Base-by-base conservation (phyloP, 2,113 vertebrate genomes). In the Ophthalmolycus amberensis region DNA sequence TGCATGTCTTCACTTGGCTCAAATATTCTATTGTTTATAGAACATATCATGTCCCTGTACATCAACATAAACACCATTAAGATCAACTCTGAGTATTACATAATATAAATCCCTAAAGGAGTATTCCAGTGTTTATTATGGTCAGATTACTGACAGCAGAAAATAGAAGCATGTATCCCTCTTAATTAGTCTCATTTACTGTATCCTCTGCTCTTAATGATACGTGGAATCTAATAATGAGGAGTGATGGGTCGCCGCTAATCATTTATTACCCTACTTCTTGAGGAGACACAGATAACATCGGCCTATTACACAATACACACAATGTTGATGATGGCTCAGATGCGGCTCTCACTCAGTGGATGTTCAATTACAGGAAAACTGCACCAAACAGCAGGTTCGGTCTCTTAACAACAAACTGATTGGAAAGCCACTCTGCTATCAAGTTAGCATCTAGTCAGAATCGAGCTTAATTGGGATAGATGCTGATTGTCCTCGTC, bases 401-500 rank as follows among this genome's bases (percentile, higher is more conserved):
- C 14, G 25, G 1, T 22, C 46, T 42, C 38, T 38, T 11, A 12
- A 64, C 60, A 75, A 20, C 69, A 37, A 40, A 46, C 22, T 42
- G 54, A 71, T 34, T 64, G 22, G 34, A 77, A 78, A 84, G 77
- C 50, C 32, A 38, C 77, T 8, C 18, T 27, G 71, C 77, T 82
- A 73, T 79, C 74, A 83, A 64, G 75, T 88, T 83, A 70, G 69
- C 50, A 64, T 65, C 67, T 81, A 60, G 80, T 76, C 85, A 88
- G 63, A 87, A 83, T 71, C 3, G 3, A 67, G 69, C 82, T 63
- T 86, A 89, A 92, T 82, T 82, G 82, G 80, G 48, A 83, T 85
- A 83, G 86, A 90, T 77, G 83, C 86, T 83, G 86, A 90, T 88
- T 86, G 80, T 85, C 78, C 87, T 89, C 83, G 77, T 86, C 90